phyloP scores from a whole-genome alignment of 2,113 vertebrate species.

The Hassar affinis region DNA sequence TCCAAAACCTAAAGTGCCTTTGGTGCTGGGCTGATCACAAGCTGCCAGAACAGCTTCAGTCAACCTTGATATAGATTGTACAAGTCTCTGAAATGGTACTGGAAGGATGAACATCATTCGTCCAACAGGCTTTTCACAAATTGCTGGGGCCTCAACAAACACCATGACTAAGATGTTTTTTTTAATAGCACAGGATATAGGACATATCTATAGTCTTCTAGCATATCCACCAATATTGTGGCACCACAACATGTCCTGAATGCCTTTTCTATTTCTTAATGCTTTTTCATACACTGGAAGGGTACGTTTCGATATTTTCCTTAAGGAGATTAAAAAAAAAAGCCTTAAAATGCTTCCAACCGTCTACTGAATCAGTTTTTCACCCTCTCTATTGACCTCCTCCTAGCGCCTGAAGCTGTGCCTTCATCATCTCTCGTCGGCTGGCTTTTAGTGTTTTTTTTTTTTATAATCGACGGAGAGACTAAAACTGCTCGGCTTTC shows the following conservation, averaged over 20 bases:
- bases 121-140: too few species aligned
- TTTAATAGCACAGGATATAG: neutral
- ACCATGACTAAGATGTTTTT: neutral
- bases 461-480: conserved; percentile 8
- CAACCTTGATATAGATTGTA: too few species aligned
- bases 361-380: conserved; percentile 13
- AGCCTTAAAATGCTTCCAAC: conserved; percentile 36
- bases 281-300: neutral
- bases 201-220: neutral
- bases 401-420: conserved; percentile 23
- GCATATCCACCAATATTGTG: neutral
- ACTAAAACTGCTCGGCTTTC: conserved; percentile 14
- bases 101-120: too few species aligned
- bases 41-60: too few species aligned
- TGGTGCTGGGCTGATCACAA: too few species aligned
- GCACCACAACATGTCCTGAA: neutral
- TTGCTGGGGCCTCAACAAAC: too few species aligned
- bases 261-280: neutral
- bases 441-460: conserved; percentile 18
- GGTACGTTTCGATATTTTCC: neutral
- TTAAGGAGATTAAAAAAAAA: neutral
- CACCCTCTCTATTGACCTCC: conserved; percentile 29
- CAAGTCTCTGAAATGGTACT: neutral
- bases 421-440: conserved; percentile 17
- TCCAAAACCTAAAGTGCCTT: too few species aligned